Base-by-base conservation (phyloP, 2,888 invertebrate genomes). In the Poecilus cupreus region DNA sequence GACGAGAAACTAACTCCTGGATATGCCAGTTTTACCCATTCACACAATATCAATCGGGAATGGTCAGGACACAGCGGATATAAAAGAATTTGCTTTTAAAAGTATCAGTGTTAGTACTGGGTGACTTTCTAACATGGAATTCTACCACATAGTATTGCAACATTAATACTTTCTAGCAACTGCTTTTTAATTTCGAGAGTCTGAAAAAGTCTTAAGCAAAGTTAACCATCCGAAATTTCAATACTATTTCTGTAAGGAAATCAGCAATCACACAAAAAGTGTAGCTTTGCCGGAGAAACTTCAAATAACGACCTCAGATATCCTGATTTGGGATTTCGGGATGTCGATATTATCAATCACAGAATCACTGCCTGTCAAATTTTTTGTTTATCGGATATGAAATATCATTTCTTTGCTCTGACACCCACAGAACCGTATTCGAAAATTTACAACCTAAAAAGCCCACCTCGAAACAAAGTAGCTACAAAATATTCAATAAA, bases 401-500 rank as follows among this genome's bases (percentile, higher is more conserved):
- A 54, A 54, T 54, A 54, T 54, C 22, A 54, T 54, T 54, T 54
- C 54, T 54, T 54, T 49, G 3, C 8, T 4, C 18, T 51, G 18
- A 18, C 51, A 51, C 10, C 2, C 22, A n/a, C 60, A 60, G 60
- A 60, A 3, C 26, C 60, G 26, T 60, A 26, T 13, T 26, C 10
- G 13, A 32, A 60, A 2, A 60, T 51, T 24, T 24, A 60, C 51
- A 13, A 51, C 18, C 51, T 4, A 60, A 60, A 57, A 43, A 13
- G 1, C 11, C 3, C 2, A 8, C 2, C 39, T 43, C 13, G 3
- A 24, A 60, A 60, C 60, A 60, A 60, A 60, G 26, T 60, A 24
- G 11, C n/a, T 26, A 60, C 60, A 60, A 60, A 60, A 60, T 60
- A 60, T 26, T 60, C 60, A 60, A 60, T 60, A 22, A 60, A 26